phyloP scores from a whole-genome alignment of 2,888 invertebrate species.

The Lissocephala sabroskyi region DNA sequence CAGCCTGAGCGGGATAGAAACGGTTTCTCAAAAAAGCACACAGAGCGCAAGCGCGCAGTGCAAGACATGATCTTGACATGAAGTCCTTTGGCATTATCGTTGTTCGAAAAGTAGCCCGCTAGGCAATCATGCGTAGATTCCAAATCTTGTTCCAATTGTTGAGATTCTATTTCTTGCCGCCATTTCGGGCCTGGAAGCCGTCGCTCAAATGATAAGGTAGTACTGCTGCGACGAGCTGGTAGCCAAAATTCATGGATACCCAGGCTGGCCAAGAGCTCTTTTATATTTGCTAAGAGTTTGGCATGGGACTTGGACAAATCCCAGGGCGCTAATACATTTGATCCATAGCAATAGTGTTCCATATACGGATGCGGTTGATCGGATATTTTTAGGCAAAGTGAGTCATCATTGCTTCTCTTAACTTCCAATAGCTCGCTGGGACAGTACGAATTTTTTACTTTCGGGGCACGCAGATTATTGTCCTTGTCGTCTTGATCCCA shows the following conservation, averaged over 20 bases:
- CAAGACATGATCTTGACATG: conserved; percentile 42
- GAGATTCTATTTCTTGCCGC: conserved; percentile 45
- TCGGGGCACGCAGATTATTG: not conserved
- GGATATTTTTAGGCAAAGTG: conserved; percentile 66
- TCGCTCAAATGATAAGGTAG: conserved; percentile 60
- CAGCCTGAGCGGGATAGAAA: conserved; percentile 46
- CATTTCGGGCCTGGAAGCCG: conserved; percentile 73
- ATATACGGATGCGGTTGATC: conserved; percentile 45
- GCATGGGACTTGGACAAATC: no score
- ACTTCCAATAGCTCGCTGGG: conserved; percentile 57
- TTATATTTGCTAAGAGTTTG: no score
- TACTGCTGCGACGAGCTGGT: conserved; percentile 72
- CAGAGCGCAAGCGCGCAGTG: conserved; percentile 31
- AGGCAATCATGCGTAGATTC: conserved; percentile 49
- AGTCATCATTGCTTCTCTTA: conserved; percentile 6
- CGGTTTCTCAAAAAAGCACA: conserved; percentile 52
- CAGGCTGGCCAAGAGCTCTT: conserved; percentile 20
- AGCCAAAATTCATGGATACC: conserved; percentile 72
- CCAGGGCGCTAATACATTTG: conserved; percentile 28
- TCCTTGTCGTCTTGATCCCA: conserved; percentile 27
- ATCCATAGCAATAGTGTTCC: conserved; percentile 55
- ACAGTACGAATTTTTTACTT: conserved; percentile 35
- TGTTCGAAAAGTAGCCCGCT: conserved; percentile 13
- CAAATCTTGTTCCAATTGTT: conserved; percentile 30
- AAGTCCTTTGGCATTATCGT: not conserved